Evolutionary conservation across 2,113 vertebrate genomes (phyloP), one percentile per base, ranked within the genome.

Genomic region (Eulemur rufifrons): DNA sequence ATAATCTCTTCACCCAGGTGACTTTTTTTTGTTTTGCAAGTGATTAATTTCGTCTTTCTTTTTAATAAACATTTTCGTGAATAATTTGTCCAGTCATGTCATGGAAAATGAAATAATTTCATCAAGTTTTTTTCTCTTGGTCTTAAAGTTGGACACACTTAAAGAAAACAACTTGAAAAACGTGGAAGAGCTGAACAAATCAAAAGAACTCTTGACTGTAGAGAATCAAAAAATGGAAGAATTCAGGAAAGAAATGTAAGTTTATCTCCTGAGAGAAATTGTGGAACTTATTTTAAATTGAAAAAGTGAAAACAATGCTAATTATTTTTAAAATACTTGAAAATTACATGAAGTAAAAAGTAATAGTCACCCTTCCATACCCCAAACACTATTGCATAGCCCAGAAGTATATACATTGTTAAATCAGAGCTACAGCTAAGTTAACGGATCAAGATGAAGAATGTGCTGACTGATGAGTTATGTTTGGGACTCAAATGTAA

Each of bases 181-280:
- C 8, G 98, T 99, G 97, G 99, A 99, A 90, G 99, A 99, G 71
- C 98, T 99, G 83, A 98, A 96, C 54, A 98, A 98, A 91, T 99
- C 99, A 23, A 99, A 99, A 98, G 99, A 99, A 80, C 99, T 99
- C 74, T 98, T 99, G 90, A 98, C 97, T 47, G 98, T 98, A 69
- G 99, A 99, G 98, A 99, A 98, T 93, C 97, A 99, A 96, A 99
- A 97, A 95, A 99, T 99, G 86, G 99, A 99, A 97, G 98, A 98
- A 96, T 99, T 99, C 93, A 98, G 47, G 96, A 99, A 99, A 97
- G 99, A 99, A 98, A 98, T 99, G 99, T 99, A 98, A 99, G 99
- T 99, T 23, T 50, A 5, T 87, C 32, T 74, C 15, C n/a, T 42
- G 71, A 68, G 64, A 69, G 27, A 81, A 85, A 71, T 27, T 8